Base-by-base conservation (phyloP, 2,113 vertebrate species). In the Myrmecobius fasciatus region DNA sequence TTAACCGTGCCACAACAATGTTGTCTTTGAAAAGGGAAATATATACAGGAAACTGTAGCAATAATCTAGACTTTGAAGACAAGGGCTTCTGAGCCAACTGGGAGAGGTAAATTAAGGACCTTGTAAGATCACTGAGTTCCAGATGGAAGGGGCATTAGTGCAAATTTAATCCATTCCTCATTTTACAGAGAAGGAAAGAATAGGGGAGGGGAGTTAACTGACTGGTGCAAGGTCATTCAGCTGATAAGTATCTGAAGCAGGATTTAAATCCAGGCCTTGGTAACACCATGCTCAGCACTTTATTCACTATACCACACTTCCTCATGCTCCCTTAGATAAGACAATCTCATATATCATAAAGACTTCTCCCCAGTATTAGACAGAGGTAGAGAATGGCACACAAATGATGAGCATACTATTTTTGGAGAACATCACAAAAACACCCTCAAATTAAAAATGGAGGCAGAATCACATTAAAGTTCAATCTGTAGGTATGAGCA, bases 1-100 rank as follows among this genome's bases (percentile, higher is more conserved):
- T 28, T 93, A 96, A 89, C 31, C 91, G 53, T 93, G 0, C 12
- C 90, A 49, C 49, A 94, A 43, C n/a, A 83, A 47, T 51, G n/a
- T 89, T 92, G 91, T 95, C 91, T 95, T 92, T 24, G n/a, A 83
- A 22, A 83, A 83, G 22, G n/a, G 93, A 92, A 91, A 91, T 94
- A 91, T 91, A 92, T 53, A 94, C 12, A 92, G 36, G 89, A 94
- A 94, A 83, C 17, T 43, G 28, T 95, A 12, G 24, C 83, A 91
- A 95, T 54, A 91, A 94, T 54, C 54, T 28, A 96, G 25, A 10
- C n/a, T 20, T 43, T 8, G 14, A 1, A 94, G 36, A 24, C 88
- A 96, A 54, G 5, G 36, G 67, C 91, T 96, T 95, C 48, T 93
- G 93, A 96, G 24, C 25, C 49, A 14, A 5, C 89, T 95, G 11